Base-by-base conservation (phyloP, 2,797 vertebrate genomes). In the Micromesistius poutassou region DNA sequence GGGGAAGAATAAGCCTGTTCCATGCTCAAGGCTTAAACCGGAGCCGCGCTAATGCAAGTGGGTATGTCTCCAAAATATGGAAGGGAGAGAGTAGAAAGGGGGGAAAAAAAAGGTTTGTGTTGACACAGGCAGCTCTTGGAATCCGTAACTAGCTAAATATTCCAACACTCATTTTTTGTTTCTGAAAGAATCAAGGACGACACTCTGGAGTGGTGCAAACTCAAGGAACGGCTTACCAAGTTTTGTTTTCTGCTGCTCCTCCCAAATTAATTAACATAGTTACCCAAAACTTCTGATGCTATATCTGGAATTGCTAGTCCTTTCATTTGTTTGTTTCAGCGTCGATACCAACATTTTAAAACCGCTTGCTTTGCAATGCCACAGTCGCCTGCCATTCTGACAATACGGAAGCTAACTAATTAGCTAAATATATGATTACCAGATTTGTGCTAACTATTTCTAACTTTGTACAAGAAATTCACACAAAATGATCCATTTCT, bases 1-100 rank as follows among this genome's bases (percentile, higher is more conserved):
- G 72, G 76, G 72, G 72, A 72, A 80, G 79, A 89, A 83, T 83
- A 87, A 87, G 83, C 82, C 55, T 78, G 80, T 84, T 84, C 82
- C 79, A 79, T 81, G 83, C 83, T 88, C 74, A 83, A 83, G 77
- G 81, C 83, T 89, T 79, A 79, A 77, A 82, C 74, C 76, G 75
- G 74, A 82, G 85, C 82, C 70, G 68, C 62, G 83, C 82, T 86
- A 88, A 87, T 79, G 81, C 79, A 77, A 76, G 46, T 22, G 55
- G 55, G 78, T 81, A 74, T 31, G 81, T 68, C 38, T 81, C 81
- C 79, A 80, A 78, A 82, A 84, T 79, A 71, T 74, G 76, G 33
- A 62, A 73, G 74, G 79, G 71, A 75, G 75, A 30, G 38, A 72
- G 76, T 72, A 84, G 55, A 80, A 76, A 30, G 3, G 19, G 16